Conservation (phyloP, 2,797 vertebrate genomes). For the Diplodus sargus region DNA sequence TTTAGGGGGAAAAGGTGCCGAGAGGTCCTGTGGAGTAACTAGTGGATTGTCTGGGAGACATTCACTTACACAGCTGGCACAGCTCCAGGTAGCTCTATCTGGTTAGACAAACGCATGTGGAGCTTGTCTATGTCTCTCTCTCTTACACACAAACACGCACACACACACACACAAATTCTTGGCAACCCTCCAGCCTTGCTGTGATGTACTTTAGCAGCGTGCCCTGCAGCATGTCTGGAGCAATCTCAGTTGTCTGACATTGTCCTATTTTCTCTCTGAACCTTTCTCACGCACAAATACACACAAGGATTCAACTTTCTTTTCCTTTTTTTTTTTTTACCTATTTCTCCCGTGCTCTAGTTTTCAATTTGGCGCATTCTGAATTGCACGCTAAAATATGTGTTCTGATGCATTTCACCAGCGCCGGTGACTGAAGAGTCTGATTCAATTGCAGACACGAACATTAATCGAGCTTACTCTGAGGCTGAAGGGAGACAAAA, state of each 20-base stretch:
- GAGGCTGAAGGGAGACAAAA: slow-evolving; percentile 43
- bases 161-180: slow-evolving; percentile 40
- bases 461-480: slow-evolving; percentile 7
- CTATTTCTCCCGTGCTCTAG: not conserved
- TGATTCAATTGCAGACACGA: not conserved
- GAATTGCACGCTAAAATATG: not conserved
- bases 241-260: slow-evolving; percentile 55
- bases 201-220: slow-evolving; percentile 55
- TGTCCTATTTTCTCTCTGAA: slow-evolving; percentile 49
- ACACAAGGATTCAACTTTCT: slow-evolving; percentile 4
- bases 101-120: slow-evolving; percentile 32
- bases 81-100: slow-evolving; percentile 48
- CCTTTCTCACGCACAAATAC: slow-evolving; percentile 38
- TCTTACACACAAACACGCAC: slow-evolving; percentile 3
- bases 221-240: slow-evolving; percentile 69
- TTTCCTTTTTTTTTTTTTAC: not conserved
- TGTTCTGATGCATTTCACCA: slow-evolving; percentile 24
- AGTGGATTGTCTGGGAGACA: slow-evolving; percentile 48
- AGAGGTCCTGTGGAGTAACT: slow-evolving; percentile 41
- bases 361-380: slow-evolving; percentile 21
- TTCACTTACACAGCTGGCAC: slow-evolving; percentile 45
- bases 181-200: slow-evolving; percentile 65
- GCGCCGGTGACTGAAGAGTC: not conserved
- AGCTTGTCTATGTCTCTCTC: slow-evolving; percentile 40
- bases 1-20: slow-evolving; percentile 36